Percentiles rank a stretch among this genome's conserved stretches.
phyloP scores from a whole-genome alignment of 2,797 vertebrate genomes.

The Hirundo rustica region DNA sequence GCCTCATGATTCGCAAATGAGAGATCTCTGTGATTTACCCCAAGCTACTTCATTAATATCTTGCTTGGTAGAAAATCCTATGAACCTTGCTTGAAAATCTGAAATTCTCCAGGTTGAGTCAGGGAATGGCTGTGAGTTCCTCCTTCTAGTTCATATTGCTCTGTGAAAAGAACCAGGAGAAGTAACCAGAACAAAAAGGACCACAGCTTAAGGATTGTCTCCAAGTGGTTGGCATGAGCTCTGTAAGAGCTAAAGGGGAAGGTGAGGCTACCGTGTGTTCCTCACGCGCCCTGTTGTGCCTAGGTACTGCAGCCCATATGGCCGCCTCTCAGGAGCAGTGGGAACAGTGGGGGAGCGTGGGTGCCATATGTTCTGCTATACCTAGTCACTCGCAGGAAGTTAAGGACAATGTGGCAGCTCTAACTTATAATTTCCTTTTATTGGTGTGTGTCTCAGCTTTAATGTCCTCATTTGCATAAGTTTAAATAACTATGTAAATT shows the following conservation, averaged over 20 bases:
- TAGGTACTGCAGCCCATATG: constrained; percentile 37
- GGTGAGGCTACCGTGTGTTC: neutral
- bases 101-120: neutral
- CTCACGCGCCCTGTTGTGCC: neutral
- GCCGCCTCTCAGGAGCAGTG: constrained; percentile 19
- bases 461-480: constrained; percentile 72
- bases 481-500: constrained; percentile 73
- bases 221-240: neutral
- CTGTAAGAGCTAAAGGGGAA: neutral
- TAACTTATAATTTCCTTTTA: constrained; percentile 73
- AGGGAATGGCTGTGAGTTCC: accelerated
- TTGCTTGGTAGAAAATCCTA: neutral
- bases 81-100: neutral
- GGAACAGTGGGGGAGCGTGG: constrained; percentile 49
- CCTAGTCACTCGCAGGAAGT: constrained; percentile 45
- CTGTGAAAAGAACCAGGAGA: neutral
- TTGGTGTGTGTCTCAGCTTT: constrained; percentile 62
- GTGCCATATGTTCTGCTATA: constrained; percentile 41
- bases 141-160: neutral
- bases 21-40: neutral
- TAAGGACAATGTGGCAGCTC: constrained; percentile 49
- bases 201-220: neutral
- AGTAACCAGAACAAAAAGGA: neutral
- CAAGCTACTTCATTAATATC: neutral
- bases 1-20: accelerated